Percentiles rank a stretch among this genome's conserved stretches.
phyloP scores from a whole-genome alignment of 92 coral and sea anemone species.

The Ricordea florida region DNA sequence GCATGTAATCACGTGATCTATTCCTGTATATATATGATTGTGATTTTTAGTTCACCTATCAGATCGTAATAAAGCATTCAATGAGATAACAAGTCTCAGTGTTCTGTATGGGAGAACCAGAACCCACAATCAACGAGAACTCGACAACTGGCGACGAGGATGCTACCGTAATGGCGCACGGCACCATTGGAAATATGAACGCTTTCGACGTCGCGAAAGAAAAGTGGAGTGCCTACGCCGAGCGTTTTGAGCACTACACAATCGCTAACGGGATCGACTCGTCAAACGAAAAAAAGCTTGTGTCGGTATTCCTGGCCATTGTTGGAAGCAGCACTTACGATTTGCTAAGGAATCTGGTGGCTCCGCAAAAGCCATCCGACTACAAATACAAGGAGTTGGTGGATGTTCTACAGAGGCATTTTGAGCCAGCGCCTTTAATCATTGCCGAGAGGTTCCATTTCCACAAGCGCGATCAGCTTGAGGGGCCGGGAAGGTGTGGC shows the following conservation, averaged over 20 bases:
- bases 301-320: not conserved
- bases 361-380: constrained; percentile 24
- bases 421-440: constrained; percentile 4
- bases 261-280: constrained; percentile 6
- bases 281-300: not conserved
- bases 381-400: constrained; percentile 19
- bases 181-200: no score
- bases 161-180: no score
- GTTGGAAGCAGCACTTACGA: constrained; percentile 33
- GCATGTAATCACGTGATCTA: no score
- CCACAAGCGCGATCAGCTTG: constrained; percentile 3
- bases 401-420: constrained; percentile 4
- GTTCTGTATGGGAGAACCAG: no score
- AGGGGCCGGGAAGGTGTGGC: no score
- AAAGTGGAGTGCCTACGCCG: constrained; percentile 16
- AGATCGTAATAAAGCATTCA: no score
- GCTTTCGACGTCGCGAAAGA: constrained; percentile 16
- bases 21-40: no score
- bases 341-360: constrained; percentile 13
- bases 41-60: no score
- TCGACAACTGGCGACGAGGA: no score
- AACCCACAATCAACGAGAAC: no score
- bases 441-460: not conserved
- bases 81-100: no score
- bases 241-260: constrained; percentile 28